Conservation (phyloP, 2,113 vertebrate species). For the Perca flavescens region DNA sequence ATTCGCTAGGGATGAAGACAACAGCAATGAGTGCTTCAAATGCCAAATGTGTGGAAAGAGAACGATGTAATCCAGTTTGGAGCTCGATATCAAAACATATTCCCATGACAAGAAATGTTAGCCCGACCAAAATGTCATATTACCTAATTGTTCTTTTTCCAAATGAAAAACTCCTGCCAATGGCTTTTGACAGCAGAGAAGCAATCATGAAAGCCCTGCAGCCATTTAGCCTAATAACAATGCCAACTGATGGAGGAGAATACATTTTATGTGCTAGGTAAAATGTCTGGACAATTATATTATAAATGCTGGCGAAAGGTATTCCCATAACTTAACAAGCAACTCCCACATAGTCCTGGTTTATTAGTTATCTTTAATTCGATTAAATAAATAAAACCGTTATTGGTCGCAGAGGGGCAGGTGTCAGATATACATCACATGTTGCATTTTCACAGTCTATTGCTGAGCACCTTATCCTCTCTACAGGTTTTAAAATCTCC, state of each 20-base stretch:
- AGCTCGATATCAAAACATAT: slow-evolving; percentile 61
- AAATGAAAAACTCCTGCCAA: slow-evolving; percentile 48
- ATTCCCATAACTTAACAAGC: slow-evolving; percentile 3
- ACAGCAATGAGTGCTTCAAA: slow-evolving; percentile 31
- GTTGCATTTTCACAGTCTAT: too few relatives aligned
- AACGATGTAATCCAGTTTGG: slow-evolving; percentile 51
- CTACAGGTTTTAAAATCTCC: too few relatives aligned
- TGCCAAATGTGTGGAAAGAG: slow-evolving; percentile 56
- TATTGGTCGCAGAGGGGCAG: too few relatives aligned
- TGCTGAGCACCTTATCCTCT: neutral
- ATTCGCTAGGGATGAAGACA: slow-evolving; percentile 11
- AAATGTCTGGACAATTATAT: slow-evolving; percentile 41
- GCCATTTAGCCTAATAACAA: slow-evolving; percentile 50
- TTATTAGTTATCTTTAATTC: neutral
- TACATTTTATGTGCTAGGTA: slow-evolving; percentile 21
- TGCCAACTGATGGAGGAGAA: slow-evolving; percentile 39
- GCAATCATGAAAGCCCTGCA: slow-evolving; percentile 51
- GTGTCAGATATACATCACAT: neutral
- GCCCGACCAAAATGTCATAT: slow-evolving; percentile 70
- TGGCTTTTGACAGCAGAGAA: slow-evolving; percentile 53
- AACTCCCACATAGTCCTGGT: neutral
- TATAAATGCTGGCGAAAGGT: slow-evolving; percentile 37
- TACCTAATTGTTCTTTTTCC: slow-evolving; percentile 59
- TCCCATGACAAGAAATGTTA: slow-evolving; percentile 58
- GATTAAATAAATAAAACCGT: too few relatives aligned